Base-by-base conservation (phyloP, 2,113 vertebrate species). In the Laterallus jamaicensis region DNA sequence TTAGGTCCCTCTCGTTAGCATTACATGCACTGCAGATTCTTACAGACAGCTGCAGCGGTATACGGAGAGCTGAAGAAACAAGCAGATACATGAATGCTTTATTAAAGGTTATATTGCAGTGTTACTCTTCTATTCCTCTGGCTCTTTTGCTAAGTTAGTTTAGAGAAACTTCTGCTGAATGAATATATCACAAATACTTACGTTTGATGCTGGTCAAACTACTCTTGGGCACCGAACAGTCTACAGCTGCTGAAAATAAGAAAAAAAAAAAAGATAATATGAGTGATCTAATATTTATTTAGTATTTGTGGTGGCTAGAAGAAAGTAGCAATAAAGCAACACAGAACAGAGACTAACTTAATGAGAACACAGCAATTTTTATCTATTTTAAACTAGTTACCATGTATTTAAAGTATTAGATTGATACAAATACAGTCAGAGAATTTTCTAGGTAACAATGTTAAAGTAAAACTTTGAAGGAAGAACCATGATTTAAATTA, bases 201-300 rank as follows among this genome's bases (percentile, higher is more conserved):
- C 99, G 96, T 97, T 99, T 99, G 86, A 99, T 97, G 97, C 98
- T 99, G 56, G 95, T 70, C 50, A 95, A 75, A 93, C 99, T 93
- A 92, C 99, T 99, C 98, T 98, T 98, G 90, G 99, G 99, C 59
- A 98, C 77, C 39, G 99, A 99, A 95, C 97, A 98, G 95, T 99
- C 99, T 92, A 99, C 95, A 47, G 96, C 98, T 97, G 99, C 99
- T 99, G 94, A 95, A 98, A 98, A 75, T 66, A 92, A 83, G 84
- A 79, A 96, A 93, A 77, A 56, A 28, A 31, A 79, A 56, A 2
- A 74, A 49, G 13, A 40, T 40, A 40, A 88, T 26, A 16, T 29
- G 32, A 92, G 24, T 60, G 49, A 87, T 82, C 95, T 21, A 76
- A 3, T 28, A 49, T 85, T 71, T 86, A 88, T 28, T 79, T 75